A percentile compares a stretch with the other conserved stretches of the same genome.
phyloP scores from a whole-genome alignment of 2,888 invertebrate genomes.

The Drosophila gaucha region DNA sequence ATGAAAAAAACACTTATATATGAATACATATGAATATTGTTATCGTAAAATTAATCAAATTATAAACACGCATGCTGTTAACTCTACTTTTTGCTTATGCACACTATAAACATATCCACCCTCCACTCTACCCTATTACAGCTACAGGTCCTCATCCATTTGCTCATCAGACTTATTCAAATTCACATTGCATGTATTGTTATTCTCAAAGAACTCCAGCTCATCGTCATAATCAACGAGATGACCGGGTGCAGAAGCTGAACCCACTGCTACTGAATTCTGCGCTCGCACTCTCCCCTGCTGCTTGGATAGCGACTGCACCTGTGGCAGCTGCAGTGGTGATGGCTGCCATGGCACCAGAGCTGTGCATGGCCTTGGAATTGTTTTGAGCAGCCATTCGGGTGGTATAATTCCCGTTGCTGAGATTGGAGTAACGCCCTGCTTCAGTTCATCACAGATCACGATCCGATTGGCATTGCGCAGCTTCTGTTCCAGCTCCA shows the following conservation, averaged over 20 bases:
- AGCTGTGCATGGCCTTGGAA: conserved; percentile 90
- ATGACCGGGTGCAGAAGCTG: conserved; percentile 9
- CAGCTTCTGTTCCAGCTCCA: conserved; percentile 83
- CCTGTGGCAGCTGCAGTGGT: conserved; percentile 81
- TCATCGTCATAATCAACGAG: conserved; percentile 79
- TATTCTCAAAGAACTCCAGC: conserved; percentile 78
- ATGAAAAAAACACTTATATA: conserved; percentile 25
- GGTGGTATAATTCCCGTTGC: conserved; percentile 88
- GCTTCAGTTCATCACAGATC: conserved; percentile 90
- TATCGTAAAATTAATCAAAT: conserved; percentile 29
- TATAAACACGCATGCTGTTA: conserved; percentile 31
- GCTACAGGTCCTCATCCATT: conserved; percentile 83
- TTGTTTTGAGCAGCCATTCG: conserved; percentile 86
- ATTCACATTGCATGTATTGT: conserved; percentile 85
- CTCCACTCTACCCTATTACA: conserved; percentile 5
- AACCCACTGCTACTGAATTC: background rate
- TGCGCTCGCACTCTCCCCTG: conserved; percentile 13
- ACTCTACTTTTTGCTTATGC: conserved; percentile 29
- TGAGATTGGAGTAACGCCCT: conserved; percentile 85
- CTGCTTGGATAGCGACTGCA: conserved; percentile 14
- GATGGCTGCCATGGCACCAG: conserved; percentile 93
- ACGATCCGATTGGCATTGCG: conserved; percentile 86
- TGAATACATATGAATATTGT: conserved; percentile 32
- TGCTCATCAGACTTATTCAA: conserved; percentile 83
- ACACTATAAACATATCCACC: conserved; percentile 21